Percentiles rank a stretch among this genome's conserved stretches.
Conservation (phyloP, 2,888 invertebrate species). For the Apoderus coryli region DNA sequence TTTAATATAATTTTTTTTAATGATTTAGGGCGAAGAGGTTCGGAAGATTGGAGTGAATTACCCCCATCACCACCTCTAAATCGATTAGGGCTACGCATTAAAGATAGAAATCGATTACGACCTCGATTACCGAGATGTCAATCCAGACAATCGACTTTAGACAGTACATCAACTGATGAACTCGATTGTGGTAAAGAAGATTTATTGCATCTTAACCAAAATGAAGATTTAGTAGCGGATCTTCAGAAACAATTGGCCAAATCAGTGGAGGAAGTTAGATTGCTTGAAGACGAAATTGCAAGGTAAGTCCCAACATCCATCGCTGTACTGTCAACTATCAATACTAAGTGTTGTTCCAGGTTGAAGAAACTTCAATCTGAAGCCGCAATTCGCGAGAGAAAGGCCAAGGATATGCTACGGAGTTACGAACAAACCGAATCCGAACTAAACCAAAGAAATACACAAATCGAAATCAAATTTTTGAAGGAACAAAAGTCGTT, state of each 20-base stretch:
- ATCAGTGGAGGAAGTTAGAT: conserved; percentile 45
- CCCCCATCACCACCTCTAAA: conserved; percentile 53
- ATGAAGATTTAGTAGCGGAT: conserved; percentile 52
- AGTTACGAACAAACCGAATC: conserved; percentile 66
- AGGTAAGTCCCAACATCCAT: no score
- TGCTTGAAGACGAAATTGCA: conserved; percentile 58
- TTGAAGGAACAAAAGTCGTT: conserved; percentile 41
- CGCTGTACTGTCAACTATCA: conserved; percentile 1
- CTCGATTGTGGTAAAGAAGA: conserved; percentile 29
- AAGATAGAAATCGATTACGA: conserved; percentile 35
- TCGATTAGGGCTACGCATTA: conserved; percentile 45
- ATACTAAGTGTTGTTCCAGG: conserved; percentile 31
- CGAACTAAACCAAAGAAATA: conserved; percentile 53
- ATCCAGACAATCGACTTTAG: conserved; percentile 44
- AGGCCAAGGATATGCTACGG: conserved; percentile 62
- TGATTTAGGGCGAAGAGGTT: conserved; percentile 53
- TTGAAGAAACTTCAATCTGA: conserved; percentile 56
- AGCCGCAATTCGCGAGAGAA: conserved; percentile 53
- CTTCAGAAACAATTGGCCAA: conserved; percentile 53
- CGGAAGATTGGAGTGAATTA: conserved; percentile 66
- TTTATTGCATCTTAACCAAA: conserved; percentile 25
- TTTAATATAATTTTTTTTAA: no score
- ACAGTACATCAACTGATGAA: conserved; percentile 48
- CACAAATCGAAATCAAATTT: conserved; percentile 58
- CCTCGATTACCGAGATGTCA: conserved; percentile 29